Evolutionary conservation across 2,888 invertebrate species (phyloP), one percentile per base, ranked within the genome.

Genomic region (Eudemis profundana): DNA sequence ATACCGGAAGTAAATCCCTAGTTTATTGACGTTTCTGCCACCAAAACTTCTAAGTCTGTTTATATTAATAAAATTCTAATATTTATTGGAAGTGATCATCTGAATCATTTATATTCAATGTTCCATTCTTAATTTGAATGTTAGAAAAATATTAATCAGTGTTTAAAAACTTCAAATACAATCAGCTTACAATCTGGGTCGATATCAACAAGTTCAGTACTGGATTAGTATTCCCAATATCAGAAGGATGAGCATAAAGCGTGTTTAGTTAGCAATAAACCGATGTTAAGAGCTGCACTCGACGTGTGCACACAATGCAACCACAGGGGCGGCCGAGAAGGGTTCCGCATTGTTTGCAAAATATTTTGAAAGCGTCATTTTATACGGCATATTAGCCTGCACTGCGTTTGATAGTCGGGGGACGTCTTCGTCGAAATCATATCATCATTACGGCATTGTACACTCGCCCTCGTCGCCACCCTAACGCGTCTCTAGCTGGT

Each of bases 331-430:
- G 73, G 71, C 57, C 74, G 74, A 73, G 85, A 84, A 86, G 87
- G 87, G 89, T 84, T 80, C 85, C 77, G 75, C 74, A 86, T 91
- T 92, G 92, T 92, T 92, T 90, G 90, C 90, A 86, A 90, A 91
- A 92, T 91, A 92, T 92, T 92, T 83, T 92, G 92, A 91, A 91
- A 89, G 88, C 87, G 76, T 87, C 87, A 90, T 90, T 92, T 90
- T 86, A 90, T 89, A 91, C 91, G 91, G 82, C 81, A 74, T 90
- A 90, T 92, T 92, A 91, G 86, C 78, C 73, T 77, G 84, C 82
- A 75, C 84, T 91, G 91, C 87, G 78, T 85, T 88, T 91, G 90
- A 90, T 89, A 84, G 86, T 75, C 78, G 78, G 82, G 90, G 89
- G 85, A 77, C 81, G 84, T 90, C 90, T 89, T 87, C 85, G 74